A percentile compares a stretch with the other conserved stretches of the same genome.
Evolutionary conservation across 2,888 invertebrate genomes (phyloP).

Genomic region (Habroteleia sp.): DNA sequence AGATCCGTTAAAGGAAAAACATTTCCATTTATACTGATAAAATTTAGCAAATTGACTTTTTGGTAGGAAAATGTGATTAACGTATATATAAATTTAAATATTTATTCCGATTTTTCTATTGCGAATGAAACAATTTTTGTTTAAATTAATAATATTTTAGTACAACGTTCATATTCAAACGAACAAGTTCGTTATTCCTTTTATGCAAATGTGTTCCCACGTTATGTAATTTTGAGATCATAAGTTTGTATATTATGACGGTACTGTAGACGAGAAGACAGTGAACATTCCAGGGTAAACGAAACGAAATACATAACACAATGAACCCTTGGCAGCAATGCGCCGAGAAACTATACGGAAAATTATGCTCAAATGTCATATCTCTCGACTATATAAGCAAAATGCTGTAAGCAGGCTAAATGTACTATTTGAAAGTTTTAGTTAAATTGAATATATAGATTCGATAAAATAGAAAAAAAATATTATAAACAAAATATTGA

Average conservation of each 20-base stretch:
- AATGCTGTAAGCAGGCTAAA: constrained; percentile 35
- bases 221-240: constrained; percentile 45
- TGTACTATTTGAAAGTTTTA: constrained; percentile 40
- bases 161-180: too few species aligned
- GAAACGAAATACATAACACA: constrained; percentile 47
- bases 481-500: too few species aligned
- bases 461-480: too few species aligned
- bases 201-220: constrained; percentile 29
- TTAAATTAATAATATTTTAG: too few species aligned
- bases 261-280: constrained; percentile 48
- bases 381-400: constrained; percentile 47
- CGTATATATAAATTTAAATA: too few species aligned
- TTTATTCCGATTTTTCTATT: too few species aligned
- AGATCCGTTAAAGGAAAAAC: too few species aligned
- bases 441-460: too few species aligned
- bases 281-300: constrained; percentile 56
- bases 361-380: constrained; percentile 59
- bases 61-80: too few species aligned
- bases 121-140: too few species aligned
- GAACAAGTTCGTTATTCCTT: constrained; percentile 4
- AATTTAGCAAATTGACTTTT: too few species aligned
- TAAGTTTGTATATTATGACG: constrained; percentile 45
- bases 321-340: constrained; percentile 34
- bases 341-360: constrained; percentile 36
- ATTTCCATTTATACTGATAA: too few species aligned